Base-by-base conservation (phyloP, 1,140 invertebrate genomes). In the Asobara japonica region DNA sequence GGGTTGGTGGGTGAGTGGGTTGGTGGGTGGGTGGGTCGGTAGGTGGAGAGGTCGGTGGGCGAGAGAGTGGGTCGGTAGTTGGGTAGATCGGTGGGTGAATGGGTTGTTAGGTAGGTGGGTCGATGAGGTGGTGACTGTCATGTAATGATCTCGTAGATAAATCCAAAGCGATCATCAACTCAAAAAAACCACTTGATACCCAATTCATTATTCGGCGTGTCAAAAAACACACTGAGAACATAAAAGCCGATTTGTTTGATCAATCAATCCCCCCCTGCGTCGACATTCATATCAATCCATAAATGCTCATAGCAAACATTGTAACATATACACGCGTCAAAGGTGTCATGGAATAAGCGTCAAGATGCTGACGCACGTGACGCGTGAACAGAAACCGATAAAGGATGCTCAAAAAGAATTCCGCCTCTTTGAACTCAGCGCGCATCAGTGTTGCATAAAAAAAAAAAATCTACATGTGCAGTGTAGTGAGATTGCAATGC, bases 401-500 rank as follows among this genome's bases (percentile, higher is more conserved):
- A 27, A 45, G n/a, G 41, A 16, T 3, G 45, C 6, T 62, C 7
- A 41, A 27, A 51, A 61, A 30, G 30, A 33, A 22, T 18, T 45
- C 60, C 36, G 38, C 48, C 36, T 36, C 31, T 41, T 41, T 71
- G 51, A 56, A 56, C 51, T 27, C 33, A 27, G 29, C 38, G 45
- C 36, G n/a, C 33, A 69, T 61, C 22, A 3, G 18, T 38, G 20
- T 27, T 61, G 38, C 41, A 71, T 65, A 71, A 48, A 70, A 62
- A 70, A 71, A 48, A 70, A 62, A 70, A 45, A 18, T 25, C 25
- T 65, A 62, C 61, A 71, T 71, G 69, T 71, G 69, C 69, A 71
- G 7, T 45, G 13, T 6, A 45, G 41, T 45, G 41, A 36, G 38
- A 65, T 71, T 71, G n/a, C 65, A 71, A 71, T 71, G 69, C 69